Conservation (phyloP, 1,140 invertebrate species). For the Brachionus manjavacas region DNA sequence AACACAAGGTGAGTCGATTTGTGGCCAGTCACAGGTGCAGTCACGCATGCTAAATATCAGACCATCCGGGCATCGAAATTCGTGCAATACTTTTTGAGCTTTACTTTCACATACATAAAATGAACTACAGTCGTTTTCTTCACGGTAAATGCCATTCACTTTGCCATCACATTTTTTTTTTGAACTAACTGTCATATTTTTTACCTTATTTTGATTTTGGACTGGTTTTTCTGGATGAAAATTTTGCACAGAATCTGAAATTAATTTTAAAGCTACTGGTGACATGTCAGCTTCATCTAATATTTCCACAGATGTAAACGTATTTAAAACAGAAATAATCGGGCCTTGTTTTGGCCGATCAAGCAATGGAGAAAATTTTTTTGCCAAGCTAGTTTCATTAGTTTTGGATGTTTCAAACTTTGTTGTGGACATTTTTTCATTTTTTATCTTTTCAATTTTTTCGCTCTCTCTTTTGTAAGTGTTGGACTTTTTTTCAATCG, state of each 20-base stretch:
- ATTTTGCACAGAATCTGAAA: neutral
- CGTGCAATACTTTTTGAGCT: neutral
- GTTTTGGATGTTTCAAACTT: neutral
- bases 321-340: slow-evolving; percentile 2
- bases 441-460: neutral
- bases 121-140: neutral
- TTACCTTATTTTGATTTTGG: neutral
- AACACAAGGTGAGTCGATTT: neutral
- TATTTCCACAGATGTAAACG: neutral
- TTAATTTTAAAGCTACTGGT: neutral
- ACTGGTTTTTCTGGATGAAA: neutral
- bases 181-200: neutral
- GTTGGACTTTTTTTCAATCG: neutral
- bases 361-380: neutral
- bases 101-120: slow-evolving; percentile 36
- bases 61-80: slow-evolving; percentile 8
- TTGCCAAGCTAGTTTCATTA: neutral
- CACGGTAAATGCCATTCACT: slow-evolving; percentile 28
- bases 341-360: neutral
- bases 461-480: neutral
- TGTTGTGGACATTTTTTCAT: neutral
- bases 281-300: neutral
- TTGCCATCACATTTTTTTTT: slow-evolving; percentile 10
- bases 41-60: slow-evolving; percentile 30
- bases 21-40: slow-evolving; percentile 42